Evolutionary conservation across 2,888 invertebrate species (phyloP).

Genomic region (Ophion slaviceki): DNA sequence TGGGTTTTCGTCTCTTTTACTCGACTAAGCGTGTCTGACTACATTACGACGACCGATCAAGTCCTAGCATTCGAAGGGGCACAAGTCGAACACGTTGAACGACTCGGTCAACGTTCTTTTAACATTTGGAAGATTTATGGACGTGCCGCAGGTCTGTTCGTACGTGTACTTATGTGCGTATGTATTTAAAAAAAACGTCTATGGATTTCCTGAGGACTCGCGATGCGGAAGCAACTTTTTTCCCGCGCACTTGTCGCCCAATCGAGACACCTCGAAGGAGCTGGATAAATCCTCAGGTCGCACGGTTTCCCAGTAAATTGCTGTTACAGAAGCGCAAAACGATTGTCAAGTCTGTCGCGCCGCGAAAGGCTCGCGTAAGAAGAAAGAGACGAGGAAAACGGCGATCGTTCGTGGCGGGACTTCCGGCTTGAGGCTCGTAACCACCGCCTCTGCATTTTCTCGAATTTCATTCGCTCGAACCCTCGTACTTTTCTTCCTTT

Average conservation of each 20-base stretch:
- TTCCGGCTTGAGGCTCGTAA: constrained; percentile 58
- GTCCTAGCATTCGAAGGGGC: neutral
- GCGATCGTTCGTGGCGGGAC: constrained; percentile 37
- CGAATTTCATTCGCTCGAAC: constrained; percentile 37
- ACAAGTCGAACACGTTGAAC: neutral
- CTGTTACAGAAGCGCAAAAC: constrained; percentile 60
- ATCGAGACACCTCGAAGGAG: constrained; percentile 48
- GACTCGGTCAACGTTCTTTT: constrained; percentile 17
- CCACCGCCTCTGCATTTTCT: constrained; percentile 38
- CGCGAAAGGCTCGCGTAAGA: constrained; percentile 14
- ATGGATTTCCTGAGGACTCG: constrained; percentile 15
- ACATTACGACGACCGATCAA: neutral
- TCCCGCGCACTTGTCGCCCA: constrained; percentile 30
- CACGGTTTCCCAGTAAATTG: constrained; percentile 55
- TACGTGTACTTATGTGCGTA: neutral
- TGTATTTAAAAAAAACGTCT: neutral
- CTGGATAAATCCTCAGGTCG: constrained; percentile 42
- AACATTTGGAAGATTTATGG: constrained; percentile 7
- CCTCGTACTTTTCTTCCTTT: neutral
- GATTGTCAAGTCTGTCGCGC: constrained; percentile 45
- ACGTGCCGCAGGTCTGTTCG: neutral
- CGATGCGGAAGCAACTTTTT: constrained; percentile 59
- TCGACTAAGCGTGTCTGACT: neutral
- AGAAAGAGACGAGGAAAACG: constrained; percentile 4
- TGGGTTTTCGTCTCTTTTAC: no score